phyloP scores from a whole-genome alignment of 64 coral and sea anemone species.

The Orbicella faveolata region DNA sequence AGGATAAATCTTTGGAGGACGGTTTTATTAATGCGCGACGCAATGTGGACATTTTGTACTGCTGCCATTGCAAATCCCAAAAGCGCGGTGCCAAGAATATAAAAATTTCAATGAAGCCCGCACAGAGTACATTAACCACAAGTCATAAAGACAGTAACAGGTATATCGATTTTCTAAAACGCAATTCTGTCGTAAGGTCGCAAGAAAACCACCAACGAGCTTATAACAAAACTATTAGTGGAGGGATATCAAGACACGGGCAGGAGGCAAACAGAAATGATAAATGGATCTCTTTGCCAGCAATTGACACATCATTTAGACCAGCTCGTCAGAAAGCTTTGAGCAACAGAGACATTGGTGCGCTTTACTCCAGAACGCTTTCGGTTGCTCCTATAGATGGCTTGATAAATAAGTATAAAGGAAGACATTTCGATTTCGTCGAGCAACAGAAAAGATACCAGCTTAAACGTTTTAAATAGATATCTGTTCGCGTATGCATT shows the following conservation, averaged over 20 bases:
- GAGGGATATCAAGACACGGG: neutral
- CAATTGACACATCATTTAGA: slow-evolving; percentile 14
- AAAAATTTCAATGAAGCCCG: neutral
- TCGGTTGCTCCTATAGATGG: neutral
- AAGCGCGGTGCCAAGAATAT: neutral
- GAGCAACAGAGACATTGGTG: neutral
- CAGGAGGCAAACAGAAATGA: neutral
- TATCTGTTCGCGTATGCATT: neutral
- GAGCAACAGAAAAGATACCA: slow-evolving; percentile 27
- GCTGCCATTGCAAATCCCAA: slow-evolving; percentile 14
- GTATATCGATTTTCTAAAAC: slow-evolving; percentile 38
- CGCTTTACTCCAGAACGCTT: neutral
- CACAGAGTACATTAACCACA: neutral
- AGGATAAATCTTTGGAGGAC: neutral
- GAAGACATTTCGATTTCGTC: neutral
- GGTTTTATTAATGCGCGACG: neutral
- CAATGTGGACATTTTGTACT: slow-evolving; percentile 1
- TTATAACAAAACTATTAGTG: neutral
- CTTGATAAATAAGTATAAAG: slow-evolving; percentile 17
- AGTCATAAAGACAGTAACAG: neutral
- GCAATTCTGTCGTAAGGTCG: neutral
- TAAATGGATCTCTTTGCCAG: slow-evolving; percentile 10
- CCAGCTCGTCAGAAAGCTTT: neutral
- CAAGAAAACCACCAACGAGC: neutral
- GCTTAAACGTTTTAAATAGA: slow-evolving; percentile 22